A percentile compares a stretch with the other conserved stretches of the same genome.
Conservation (phyloP, 2,797 vertebrate genomes). For the Adrianichthys oophorus region DNA sequence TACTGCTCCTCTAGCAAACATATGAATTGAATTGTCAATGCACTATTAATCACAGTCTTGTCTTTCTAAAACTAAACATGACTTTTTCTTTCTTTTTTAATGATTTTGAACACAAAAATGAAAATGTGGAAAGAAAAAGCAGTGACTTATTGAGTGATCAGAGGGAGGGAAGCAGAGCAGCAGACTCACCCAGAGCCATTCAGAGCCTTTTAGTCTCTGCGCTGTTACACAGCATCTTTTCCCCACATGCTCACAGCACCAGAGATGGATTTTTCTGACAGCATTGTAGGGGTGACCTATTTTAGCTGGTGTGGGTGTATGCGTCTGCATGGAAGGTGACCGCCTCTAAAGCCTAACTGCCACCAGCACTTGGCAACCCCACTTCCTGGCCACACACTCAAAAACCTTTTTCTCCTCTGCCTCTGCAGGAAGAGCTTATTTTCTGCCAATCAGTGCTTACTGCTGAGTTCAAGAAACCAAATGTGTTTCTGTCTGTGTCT, state of each 20-base stretch:
- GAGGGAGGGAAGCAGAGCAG: constrained; percentile 4
- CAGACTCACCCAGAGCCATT: constrained; percentile 8
- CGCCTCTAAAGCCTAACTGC: constrained; percentile 35
- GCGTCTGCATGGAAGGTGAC: constrained; percentile 57
- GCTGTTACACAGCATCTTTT: constrained; percentile 43
- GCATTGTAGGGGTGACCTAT: constrained; percentile 70
- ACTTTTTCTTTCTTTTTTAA: too few species aligned
- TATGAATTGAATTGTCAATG: too few species aligned
- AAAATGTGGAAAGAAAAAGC: neutral
- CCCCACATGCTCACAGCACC: constrained; percentile 29
- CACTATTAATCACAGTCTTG: too few species aligned
- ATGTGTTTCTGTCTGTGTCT: constrained; percentile 27
- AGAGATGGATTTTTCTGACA: constrained; percentile 65
- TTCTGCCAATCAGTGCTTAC: constrained; percentile 48
- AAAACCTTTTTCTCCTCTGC: constrained; percentile 9
- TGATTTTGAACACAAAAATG: too few species aligned
- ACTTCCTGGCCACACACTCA: constrained; percentile 47
- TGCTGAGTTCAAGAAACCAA: constrained; percentile 35
- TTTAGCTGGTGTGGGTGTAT: constrained; percentile 43
- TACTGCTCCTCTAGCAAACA: too few species aligned
- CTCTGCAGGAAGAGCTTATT: constrained; percentile 51
- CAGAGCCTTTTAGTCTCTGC: constrained; percentile 36
- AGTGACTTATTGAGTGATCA: constrained; percentile 21
- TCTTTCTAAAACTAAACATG: too few species aligned
- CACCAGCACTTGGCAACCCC: constrained; percentile 31